Evolutionary conservation across 2,888 invertebrate species (phyloP).

Genomic region (Pachymerium ferrugineum): DNA sequence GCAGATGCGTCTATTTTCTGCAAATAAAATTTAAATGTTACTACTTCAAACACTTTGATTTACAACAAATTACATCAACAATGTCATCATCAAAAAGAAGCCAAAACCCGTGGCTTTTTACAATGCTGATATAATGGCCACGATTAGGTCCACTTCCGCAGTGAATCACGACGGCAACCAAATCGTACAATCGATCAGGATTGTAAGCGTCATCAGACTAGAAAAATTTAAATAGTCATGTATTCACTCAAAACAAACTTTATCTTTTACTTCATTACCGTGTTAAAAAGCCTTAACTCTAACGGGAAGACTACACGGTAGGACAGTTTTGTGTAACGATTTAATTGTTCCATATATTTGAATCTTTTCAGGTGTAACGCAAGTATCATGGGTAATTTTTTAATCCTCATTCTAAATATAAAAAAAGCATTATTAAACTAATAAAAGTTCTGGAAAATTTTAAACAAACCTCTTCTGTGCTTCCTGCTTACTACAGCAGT

Average conservation of each 20-base stretch:
- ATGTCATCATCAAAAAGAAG: slow-evolving; percentile 99
- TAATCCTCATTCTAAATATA: slow-evolving; percentile 79
- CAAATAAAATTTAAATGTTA: slow-evolving; percentile 42
- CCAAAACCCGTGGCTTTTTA: slow-evolving; percentile 99
- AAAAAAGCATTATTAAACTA: slow-evolving; percentile 14
- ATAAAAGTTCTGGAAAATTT: not conserved
- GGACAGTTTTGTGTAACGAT: slow-evolving; percentile 96
- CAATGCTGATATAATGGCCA: slow-evolving; percentile 99
- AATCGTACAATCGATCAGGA: slow-evolving; percentile 94
- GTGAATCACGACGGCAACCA: slow-evolving; percentile 98
- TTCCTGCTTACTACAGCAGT: slow-evolving; percentile 98
- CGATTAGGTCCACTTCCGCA: slow-evolving; percentile 99
- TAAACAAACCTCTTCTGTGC: slow-evolving; percentile 60
- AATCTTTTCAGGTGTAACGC: slow-evolving; percentile 96
- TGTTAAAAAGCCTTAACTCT: slow-evolving; percentile 94
- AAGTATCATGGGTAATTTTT: slow-evolving; percentile 94
- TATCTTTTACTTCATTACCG: slow-evolving; percentile 57
- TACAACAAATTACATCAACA: slow-evolving; percentile 79
- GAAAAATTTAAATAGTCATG: slow-evolving; percentile 40
- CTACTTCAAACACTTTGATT: not conserved
- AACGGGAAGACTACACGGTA: slow-evolving; percentile 98
- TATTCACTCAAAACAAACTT: not conserved
- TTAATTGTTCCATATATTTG: slow-evolving; percentile 97
- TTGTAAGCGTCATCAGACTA: slow-evolving; percentile 98
- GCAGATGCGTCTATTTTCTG: slow-evolving; percentile 98